These are phyloP conservation scores for Pipra filicauda DNA, from an alignment of 2,113 vertebrate genomes.

Conservation along the genomic window DNA sequence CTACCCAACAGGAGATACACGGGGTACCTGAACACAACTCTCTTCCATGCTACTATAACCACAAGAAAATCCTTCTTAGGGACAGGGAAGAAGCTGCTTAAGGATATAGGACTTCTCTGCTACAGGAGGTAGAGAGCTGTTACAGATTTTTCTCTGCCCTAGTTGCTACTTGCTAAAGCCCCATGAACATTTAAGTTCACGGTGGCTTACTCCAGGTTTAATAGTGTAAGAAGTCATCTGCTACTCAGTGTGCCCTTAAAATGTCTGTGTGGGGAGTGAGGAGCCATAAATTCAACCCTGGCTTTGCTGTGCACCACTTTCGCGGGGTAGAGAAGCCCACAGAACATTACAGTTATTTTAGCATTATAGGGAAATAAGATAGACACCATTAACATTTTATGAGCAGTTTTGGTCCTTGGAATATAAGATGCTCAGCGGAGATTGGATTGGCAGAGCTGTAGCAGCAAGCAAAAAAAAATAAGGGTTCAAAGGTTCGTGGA, in stretches of 20 bases:
- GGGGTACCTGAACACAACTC: not conserved
- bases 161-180: slow-evolving; percentile 6
- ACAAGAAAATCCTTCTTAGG: not conserved
- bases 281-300: slow-evolving; percentile 3
- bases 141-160: slow-evolving; percentile 28
- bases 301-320: not conserved
- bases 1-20: not conserved
- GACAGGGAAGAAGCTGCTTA: not conserved
- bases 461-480: not conserved
- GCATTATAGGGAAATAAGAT: slow-evolving; percentile 35
- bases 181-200: not conserved
- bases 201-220: not conserved
- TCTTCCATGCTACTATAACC: not conserved
- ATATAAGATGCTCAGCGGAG: not conserved
- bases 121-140: not conserved
- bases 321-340: not conserved
- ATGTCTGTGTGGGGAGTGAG: not conserved
- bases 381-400: slow-evolving; percentile 50
- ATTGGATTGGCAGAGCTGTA: not conserved
- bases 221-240: not conserved
- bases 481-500: slow-evolving; percentile 15
- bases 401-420: slow-evolving; percentile 4
- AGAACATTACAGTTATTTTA: slow-evolving; percentile 39
- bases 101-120: not conserved
- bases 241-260: slow-evolving; percentile 21